Conservation (phyloP, 2,113 vertebrate genomes). For the Hyperopisus bebe region DNA sequence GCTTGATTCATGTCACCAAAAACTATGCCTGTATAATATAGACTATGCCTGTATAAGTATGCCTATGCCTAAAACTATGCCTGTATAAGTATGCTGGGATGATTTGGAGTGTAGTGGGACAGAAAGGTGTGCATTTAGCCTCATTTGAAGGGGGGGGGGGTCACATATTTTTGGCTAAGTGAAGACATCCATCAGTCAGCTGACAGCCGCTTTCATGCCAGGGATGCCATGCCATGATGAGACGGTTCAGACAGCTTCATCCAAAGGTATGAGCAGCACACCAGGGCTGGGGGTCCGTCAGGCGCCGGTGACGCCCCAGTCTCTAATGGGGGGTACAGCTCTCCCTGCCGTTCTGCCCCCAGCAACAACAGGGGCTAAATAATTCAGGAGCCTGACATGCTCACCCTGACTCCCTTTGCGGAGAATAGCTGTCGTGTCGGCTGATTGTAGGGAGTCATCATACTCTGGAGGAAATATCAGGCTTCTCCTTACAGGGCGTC, state of each 20-base stretch:
- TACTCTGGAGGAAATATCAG: conserved; percentile 60
- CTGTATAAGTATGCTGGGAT: background rate
- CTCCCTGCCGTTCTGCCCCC: conserved; percentile 67
- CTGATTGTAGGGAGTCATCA: conserved; percentile 61
- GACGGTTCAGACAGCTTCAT: conserved; percentile 36
- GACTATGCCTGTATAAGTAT: background rate
- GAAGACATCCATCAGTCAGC: background rate
- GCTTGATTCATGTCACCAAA: background rate
- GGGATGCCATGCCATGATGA: background rate
- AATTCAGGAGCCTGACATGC: conserved; percentile 78
- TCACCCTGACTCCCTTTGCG: conserved; percentile 51
- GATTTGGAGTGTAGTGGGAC: background rate
- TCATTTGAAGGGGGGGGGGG: background rate
- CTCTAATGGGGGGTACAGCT: conserved; percentile 74
- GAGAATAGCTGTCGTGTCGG: conserved; percentile 51
- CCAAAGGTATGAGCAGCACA: conserved; percentile 47
- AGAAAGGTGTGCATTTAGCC: background rate
- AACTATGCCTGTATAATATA: background rate
- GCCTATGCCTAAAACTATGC: background rate
- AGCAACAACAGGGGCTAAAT: conserved; percentile 69
- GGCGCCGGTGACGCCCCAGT: conserved; percentile 49
- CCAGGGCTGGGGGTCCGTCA: conserved; percentile 49
- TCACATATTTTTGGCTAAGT: background rate
- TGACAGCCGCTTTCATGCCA: background rate
- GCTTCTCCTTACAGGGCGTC: conserved; percentile 46